These are phyloP conservation scores for Thaumetopoea pityocampa DNA, from an alignment of 1,140 invertebrate genomes.

Conservation along the genomic window DNA sequence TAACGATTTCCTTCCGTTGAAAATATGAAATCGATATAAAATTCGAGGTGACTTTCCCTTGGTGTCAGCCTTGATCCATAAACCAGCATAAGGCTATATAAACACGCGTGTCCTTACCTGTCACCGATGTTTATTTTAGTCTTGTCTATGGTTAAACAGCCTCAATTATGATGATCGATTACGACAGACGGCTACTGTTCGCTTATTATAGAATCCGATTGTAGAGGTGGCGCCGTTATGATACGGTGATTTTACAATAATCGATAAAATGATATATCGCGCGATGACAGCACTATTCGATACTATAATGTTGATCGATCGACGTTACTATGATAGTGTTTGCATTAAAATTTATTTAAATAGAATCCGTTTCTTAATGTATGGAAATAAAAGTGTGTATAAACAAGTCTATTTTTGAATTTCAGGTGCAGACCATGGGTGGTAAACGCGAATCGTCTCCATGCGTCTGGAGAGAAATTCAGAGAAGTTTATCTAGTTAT, in stretches of 20 bases:
- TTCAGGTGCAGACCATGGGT: too few species aligned
- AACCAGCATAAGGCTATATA: conserved; percentile 31
- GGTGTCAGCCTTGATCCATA: conserved; percentile 38
- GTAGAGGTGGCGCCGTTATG: conserved; percentile 31
- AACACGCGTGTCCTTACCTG: conserved; percentile 53
- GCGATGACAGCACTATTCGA: conserved; percentile 48
- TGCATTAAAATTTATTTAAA: too few species aligned
- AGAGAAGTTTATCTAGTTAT: too few species aligned
- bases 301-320: conserved; percentile 55
- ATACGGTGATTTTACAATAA: conserved; percentile 31
- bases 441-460: too few species aligned
- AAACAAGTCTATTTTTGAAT: too few species aligned
- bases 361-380: too few species aligned
- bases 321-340: conserved; percentile 20
- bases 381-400: too few species aligned
- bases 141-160: conserved; percentile 38
- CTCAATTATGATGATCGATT: conserved; percentile 60
- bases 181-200: conserved; percentile 42
- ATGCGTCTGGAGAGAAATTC: too few species aligned
- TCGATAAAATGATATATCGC: conserved; percentile 47
- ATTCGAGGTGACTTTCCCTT: conserved; percentile 32
- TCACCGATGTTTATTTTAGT: conserved; percentile 50
- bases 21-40: conserved; percentile 20
- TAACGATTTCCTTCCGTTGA: conserved; percentile 40
- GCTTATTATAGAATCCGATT: conserved; percentile 41